phyloP scores from a whole-genome alignment of 2,888 invertebrate genomes.

The Himalopsyche anomala region DNA sequence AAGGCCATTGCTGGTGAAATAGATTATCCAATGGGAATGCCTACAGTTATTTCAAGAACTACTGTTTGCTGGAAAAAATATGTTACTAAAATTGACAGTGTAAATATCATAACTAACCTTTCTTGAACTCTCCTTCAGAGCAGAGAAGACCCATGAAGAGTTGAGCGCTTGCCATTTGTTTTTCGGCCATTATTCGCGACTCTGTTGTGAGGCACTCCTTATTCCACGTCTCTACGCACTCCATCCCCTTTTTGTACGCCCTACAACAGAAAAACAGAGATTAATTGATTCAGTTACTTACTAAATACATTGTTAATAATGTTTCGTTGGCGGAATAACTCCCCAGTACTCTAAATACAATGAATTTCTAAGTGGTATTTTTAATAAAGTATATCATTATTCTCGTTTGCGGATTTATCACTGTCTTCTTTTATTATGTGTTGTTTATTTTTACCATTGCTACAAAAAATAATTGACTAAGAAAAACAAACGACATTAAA shows the following conservation, averaged over 20 bases:
- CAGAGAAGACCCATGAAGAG: constrained; percentile 63
- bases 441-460: too few relatives aligned
- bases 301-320: background rate
- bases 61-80: too few relatives aligned
- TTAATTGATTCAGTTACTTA: background rate
- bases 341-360: background rate
- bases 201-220: constrained; percentile 60
- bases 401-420: too few relatives aligned
- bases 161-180: constrained; percentile 62
- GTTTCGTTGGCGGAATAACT: background rate
- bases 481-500: too few relatives aligned
- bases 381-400: too few relatives aligned
- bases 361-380: background rate
- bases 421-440: too few relatives aligned
- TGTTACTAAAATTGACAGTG: too few relatives aligned
- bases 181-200: constrained; percentile 55
- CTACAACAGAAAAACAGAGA: constrained; percentile 45
- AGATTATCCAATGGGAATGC: too few relatives aligned
- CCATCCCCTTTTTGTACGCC: constrained; percentile 62
- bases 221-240: constrained; percentile 63
- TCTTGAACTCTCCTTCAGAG: constrained; percentile 60
- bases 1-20: too few relatives aligned
- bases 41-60: too few relatives aligned
- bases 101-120: constrained; percentile 49
- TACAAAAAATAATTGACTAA: too few relatives aligned